Conservation (phyloP, 2,888 invertebrate genomes). For the Aleiodes testaceus region DNA sequence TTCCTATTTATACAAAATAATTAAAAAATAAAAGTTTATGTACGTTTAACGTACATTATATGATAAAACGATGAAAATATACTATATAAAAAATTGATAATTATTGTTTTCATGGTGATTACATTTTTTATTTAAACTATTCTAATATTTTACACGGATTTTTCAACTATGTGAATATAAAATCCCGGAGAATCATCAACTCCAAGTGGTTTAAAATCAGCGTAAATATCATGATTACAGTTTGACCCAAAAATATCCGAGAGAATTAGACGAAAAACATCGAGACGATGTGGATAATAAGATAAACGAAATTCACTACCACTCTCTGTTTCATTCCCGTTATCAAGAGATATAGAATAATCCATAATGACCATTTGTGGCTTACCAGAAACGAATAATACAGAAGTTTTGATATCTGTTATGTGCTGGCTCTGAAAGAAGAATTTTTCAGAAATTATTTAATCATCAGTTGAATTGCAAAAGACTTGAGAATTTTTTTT, state of each 20-base stretch:
- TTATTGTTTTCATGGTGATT: no score
- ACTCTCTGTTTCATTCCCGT: constrained; percentile 63
- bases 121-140: no score
- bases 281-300: constrained; percentile 88
- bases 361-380: constrained; percentile 87
- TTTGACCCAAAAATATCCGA: constrained; percentile 80
- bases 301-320: constrained; percentile 88
- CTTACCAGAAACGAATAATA: constrained; percentile 84
- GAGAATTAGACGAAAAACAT: constrained; percentile 82
- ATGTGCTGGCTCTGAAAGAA: constrained; percentile 83
- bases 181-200: constrained; percentile 82
- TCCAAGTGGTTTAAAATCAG: constrained; percentile 84
- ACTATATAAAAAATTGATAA: no score
- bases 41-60: constrained; percentile 54
- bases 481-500: constrained; percentile 14
- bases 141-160: constrained; percentile 54
- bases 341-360: constrained; percentile 78
- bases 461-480: background rate
- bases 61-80: constrained; percentile 38
- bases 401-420: constrained; percentile 89
- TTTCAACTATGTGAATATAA: constrained; percentile 90
- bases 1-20: constrained; percentile 56
- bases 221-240: constrained; percentile 82
- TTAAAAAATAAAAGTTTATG: constrained; percentile 53
- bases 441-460: constrained; percentile 7